Evolutionary conservation across 2,888 invertebrate species (phyloP).

Genomic region (Monoplex corrugatus): DNA sequence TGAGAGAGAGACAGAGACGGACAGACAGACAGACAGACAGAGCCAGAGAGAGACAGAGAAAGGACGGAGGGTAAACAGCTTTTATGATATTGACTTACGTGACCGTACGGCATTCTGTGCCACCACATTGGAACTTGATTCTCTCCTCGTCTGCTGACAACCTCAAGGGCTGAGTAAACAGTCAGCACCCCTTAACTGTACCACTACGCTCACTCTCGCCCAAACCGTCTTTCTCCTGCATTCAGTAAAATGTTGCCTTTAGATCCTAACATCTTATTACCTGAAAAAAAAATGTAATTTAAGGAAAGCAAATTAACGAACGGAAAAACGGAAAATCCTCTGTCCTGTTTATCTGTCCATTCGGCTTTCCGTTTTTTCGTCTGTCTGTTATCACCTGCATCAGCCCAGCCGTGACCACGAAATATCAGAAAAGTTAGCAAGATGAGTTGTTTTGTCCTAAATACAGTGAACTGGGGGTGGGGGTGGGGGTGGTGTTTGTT

Average conservation of each 20-base stretch:
- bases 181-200: too few relatives aligned
- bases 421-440: too few relatives aligned
- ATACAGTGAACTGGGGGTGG: too few relatives aligned
- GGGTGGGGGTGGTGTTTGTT: too few relatives aligned
- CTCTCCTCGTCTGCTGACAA: slow-evolving; percentile 11
- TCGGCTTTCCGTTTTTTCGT: background rate
- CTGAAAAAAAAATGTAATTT: too few relatives aligned
- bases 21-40: background rate
- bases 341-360: too few relatives aligned
- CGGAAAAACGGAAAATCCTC: background rate
- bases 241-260: too few relatives aligned
- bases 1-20: background rate
- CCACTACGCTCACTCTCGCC: too few relatives aligned
- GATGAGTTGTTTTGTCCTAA: too few relatives aligned
- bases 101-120: background rate
- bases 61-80: background rate
- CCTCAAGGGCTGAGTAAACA: slow-evolving; percentile 24
- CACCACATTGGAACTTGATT: background rate
- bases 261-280: too few relatives aligned
- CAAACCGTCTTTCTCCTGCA: too few relatives aligned
- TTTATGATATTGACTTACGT: background rate
- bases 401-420: too few relatives aligned
- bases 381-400: background rate
- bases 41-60: background rate
- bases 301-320: background rate